phyloP scores from a whole-genome alignment of 2,113 vertebrate genomes.

The rabbit (Oryctolagus cuniculus) region mOryCun1.1 NC_091450.1:29555501-29556000 shows the following conservation, averaged over 20 bases:
- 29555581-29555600: background rate
- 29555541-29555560: background rate
- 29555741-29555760: background rate
- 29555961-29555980: slow-evolving; percentile 75
- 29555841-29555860: background rate
- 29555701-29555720: background rate
- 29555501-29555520: background rate
- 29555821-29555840: background rate
- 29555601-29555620: background rate
- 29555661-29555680: background rate
- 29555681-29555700: background rate
- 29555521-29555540: background rate
- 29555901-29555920: background rate
- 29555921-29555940: background rate
- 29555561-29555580: too few species aligned
- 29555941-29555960: slow-evolving; percentile 76
- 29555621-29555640: background rate
- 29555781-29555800: background rate
- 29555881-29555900: background rate
- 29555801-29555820: too few species aligned
- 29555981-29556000: slow-evolving; percentile 80
- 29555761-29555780: background rate
- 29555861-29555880: background rate
- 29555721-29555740: background rate
- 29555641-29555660: background rate